phyloP scores from a whole-genome alignment of 1,140 invertebrate species.

The Panagrolaimus sp. region DNA sequence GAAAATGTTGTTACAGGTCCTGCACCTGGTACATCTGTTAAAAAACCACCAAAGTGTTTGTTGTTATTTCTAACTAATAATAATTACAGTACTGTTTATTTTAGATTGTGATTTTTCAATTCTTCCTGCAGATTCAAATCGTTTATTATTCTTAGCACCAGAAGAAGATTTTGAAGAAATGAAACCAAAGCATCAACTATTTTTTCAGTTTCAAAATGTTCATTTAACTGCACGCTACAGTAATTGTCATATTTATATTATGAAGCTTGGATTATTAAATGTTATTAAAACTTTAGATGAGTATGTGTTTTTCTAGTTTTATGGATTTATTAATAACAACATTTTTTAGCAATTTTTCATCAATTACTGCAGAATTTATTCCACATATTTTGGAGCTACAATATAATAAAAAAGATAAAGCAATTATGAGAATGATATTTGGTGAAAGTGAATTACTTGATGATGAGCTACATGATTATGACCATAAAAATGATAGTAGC shows the following conservation, averaged over 20 bases:
- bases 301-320: constrained; percentile 17
- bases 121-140: constrained; percentile 16
- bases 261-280: constrained; percentile 26
- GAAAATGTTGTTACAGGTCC: constrained; percentile 23
- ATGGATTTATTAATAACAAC: constrained; percentile 4
- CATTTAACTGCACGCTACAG: constrained; percentile 36
- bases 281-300: constrained; percentile 26
- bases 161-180: constrained; percentile 41
- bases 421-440: neutral
- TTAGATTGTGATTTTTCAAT: neutral
- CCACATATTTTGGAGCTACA: constrained; percentile 29
- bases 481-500: neutral
- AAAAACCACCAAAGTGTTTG: neutral
- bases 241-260: constrained; percentile 40
- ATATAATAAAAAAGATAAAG: constrained; percentile 5
- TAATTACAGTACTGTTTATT: neutral
- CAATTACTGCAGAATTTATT: constrained; percentile 44
- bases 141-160: constrained; percentile 34
- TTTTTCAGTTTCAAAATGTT: constrained; percentile 24
- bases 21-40: constrained; percentile 24
- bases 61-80: neutral
- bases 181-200: constrained; percentile 9
- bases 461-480: neutral
- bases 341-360: constrained; percentile 28
- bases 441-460: neutral